Evolutionary conservation across 2,113 vertebrate genomes (phyloP).

Genomic region (Ursus arctos): DNA sequence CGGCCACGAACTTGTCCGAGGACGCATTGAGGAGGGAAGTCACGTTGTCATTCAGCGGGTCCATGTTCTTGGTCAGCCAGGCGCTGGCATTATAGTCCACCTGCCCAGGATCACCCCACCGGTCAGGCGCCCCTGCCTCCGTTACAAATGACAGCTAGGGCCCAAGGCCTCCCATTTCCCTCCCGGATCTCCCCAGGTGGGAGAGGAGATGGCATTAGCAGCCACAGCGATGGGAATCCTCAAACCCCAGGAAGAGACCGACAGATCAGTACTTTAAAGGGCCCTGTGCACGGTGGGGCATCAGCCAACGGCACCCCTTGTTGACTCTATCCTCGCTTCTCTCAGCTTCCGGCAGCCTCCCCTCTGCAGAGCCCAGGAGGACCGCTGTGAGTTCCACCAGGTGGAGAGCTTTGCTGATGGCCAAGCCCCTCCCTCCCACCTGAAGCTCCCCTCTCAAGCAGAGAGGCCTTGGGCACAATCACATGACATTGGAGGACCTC

Average conservation of each 20-base stretch:
- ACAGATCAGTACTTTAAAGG: not conserved
- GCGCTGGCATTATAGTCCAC: slow-evolving; percentile 95
- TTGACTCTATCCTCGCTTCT: not conserved
- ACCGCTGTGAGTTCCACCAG: accelerated
- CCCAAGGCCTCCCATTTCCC: not conserved
- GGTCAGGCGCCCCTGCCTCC: not conserved
- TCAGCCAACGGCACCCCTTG: not conserved
- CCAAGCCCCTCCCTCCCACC: not conserved
- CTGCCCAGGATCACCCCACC: slow-evolving; percentile 80
- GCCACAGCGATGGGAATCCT: not conserved
- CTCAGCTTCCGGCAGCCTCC: not conserved
- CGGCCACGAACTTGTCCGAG: slow-evolving; percentile 95
- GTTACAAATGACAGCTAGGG: not conserved
- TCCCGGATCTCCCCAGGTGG: not conserved
- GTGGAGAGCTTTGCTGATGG: not conserved
- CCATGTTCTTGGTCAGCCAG: slow-evolving; percentile 99
- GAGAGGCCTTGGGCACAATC: not conserved
- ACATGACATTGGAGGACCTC: not conserved
- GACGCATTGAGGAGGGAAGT: slow-evolving; percentile 95
- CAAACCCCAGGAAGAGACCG: not conserved
- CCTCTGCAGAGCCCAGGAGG: not conserved
- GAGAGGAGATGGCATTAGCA: not conserved
- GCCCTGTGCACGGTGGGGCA: not conserved
- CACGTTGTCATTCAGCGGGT: slow-evolving; percentile 97
- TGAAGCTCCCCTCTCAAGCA: not conserved